These are phyloP conservation scores for Batillaria attramentaria DNA, from an alignment of 1,140 invertebrate species.

Conservation along the genomic window DNA sequence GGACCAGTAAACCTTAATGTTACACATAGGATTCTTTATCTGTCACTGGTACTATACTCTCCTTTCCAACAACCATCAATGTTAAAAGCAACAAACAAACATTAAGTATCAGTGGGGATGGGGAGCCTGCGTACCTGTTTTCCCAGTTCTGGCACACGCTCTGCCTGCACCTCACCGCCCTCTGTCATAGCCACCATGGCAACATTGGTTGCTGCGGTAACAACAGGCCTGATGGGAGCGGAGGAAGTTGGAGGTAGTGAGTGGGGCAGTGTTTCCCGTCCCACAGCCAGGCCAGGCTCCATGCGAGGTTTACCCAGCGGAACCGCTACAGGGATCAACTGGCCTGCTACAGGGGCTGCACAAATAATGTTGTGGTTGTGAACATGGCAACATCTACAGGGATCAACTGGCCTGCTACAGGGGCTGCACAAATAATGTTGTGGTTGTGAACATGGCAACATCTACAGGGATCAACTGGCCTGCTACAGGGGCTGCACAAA, in stretches of 20 bases:
- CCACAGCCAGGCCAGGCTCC: conserved; percentile 53
- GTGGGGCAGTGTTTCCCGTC: not conserved
- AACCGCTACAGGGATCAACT: conserved; percentile 64
- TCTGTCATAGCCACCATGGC: conserved; percentile 57
- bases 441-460: conserved; percentile 47
- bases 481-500: conserved; percentile 48
- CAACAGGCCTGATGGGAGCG: conserved; percentile 35
- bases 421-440: conserved; percentile 36
- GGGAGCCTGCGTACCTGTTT: conserved; percentile 67
- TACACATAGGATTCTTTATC: too few species aligned
- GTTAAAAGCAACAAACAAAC: conserved; percentile 8
- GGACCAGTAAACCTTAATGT: too few species aligned
- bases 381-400: conserved; percentile 63
- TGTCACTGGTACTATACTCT: too few species aligned
- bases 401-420: conserved; percentile 59
- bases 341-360: conserved; percentile 56
- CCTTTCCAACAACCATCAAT: too few species aligned
- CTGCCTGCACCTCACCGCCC: conserved; percentile 36
- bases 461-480: conserved; percentile 65
- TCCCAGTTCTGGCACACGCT: conserved; percentile 48
- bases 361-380: not conserved
- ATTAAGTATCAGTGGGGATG: too few species aligned
- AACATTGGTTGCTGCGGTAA: conserved; percentile 57
- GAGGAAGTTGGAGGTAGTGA: conserved; percentile 30
- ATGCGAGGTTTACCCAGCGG: conserved; percentile 62